These are phyloP conservation scores for Hephaestus fuliginosus DNA, from an alignment of 2,797 vertebrate genomes.

Conservation along the genomic window DNA sequence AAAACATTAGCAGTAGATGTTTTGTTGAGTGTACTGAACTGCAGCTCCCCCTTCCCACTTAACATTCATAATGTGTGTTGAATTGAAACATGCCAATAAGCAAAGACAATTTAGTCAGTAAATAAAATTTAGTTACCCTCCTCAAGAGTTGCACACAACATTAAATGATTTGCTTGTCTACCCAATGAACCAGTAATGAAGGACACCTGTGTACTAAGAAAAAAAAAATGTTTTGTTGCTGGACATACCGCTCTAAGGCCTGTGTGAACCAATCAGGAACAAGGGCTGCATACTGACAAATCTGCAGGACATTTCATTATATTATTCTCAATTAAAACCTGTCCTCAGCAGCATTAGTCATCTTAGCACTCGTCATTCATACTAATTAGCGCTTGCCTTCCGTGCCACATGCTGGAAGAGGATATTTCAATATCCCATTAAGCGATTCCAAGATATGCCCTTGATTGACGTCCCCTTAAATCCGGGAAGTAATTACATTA, in stretches of 20 bases:
- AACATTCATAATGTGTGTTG: slow-evolving; percentile 25
- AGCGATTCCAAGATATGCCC: slow-evolving; percentile 83
- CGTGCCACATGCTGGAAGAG: slow-evolving; percentile 82
- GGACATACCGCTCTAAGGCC: slow-evolving; percentile 39
- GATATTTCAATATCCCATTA: slow-evolving; percentile 89
- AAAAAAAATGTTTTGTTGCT: slow-evolving; percentile 29
- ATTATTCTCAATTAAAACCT: slow-evolving; percentile 90
- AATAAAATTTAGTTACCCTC: not conserved
- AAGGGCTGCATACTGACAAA: slow-evolving; percentile 81
- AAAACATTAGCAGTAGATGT: slow-evolving; percentile 3
- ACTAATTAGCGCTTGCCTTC: slow-evolving; percentile 86
- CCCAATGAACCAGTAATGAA: slow-evolving; percentile 37
- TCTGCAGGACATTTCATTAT: slow-evolving; percentile 85
- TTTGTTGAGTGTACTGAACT: not conserved
- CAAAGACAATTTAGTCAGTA: slow-evolving; percentile 30
- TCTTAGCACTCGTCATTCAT: slow-evolving; percentile 87
- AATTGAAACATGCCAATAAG: slow-evolving; percentile 33
- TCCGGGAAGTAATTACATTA: slow-evolving; percentile 85
- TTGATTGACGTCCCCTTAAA: slow-evolving; percentile 88
- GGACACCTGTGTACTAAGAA: slow-evolving; percentile 32
- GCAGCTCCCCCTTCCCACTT: not conserved
- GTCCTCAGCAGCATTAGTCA: slow-evolving; percentile 88
- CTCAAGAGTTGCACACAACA: slow-evolving; percentile 38
- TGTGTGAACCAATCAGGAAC: slow-evolving; percentile 75
- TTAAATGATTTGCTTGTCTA: slow-evolving; percentile 45